phyloP scores from a whole-genome alignment of 2,113 vertebrate species.

The Isichthys henryi region DNA sequence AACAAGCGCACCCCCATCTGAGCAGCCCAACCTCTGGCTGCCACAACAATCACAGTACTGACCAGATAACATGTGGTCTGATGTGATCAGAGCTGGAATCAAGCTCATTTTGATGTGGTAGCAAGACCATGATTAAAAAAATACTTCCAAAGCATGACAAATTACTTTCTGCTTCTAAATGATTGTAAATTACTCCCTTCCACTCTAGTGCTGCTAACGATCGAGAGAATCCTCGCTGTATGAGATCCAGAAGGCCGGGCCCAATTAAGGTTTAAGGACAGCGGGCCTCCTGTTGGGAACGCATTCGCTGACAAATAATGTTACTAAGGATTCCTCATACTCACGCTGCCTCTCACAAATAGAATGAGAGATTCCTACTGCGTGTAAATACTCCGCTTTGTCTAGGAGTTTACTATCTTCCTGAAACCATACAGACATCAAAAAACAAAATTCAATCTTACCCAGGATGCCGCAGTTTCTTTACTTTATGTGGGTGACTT shows the following conservation, averaged over 20 bases:
- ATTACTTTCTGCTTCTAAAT: slow-evolving; percentile 9
- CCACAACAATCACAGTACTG: background rate
- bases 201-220: slow-evolving; percentile 27
- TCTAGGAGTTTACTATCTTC: background rate
- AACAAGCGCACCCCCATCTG: background rate
- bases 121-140: background rate
- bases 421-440: slow-evolving; percentile 7
- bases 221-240: background rate
- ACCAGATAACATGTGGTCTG: background rate
- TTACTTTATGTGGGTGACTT: background rate
- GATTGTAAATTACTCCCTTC: slow-evolving; percentile 5
- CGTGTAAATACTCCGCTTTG: slow-evolving; percentile 12
- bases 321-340: slow-evolving; percentile 9
- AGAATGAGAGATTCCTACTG: slow-evolving; percentile 10
- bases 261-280: background rate
- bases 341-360: background rate
- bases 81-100: no score
- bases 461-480: background rate
- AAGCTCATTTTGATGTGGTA: background rate
- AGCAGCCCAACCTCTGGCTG: background rate
- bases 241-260: background rate
- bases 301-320: background rate
- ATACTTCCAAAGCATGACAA: background rate
- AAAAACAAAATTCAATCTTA: slow-evolving; percentile 7
- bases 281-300: background rate